These are phyloP conservation scores for Cyprinodon brontotheroides DNA, from an alignment of 2,113 vertebrate species.

Conservation along the genomic window DNA sequence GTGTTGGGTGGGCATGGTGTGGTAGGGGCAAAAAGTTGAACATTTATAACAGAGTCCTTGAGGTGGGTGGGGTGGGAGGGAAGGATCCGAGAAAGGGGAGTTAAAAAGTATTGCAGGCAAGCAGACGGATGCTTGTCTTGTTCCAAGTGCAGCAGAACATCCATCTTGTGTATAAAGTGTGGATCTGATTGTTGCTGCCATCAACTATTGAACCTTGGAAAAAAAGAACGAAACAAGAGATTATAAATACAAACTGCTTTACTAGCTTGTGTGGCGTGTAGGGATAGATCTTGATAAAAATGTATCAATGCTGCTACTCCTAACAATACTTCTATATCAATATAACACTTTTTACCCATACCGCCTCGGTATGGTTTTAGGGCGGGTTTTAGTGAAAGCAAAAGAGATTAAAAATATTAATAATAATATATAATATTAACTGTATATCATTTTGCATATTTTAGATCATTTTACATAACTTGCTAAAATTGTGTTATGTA, in stretches of 20 bases:
- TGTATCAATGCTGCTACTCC: too few species aligned
- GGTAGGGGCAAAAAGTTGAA: conserved; percentile 81
- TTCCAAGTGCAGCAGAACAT: conserved; percentile 82
- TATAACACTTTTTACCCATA: too few species aligned
- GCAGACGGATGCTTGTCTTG: conserved; percentile 84
- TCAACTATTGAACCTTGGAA: conserved; percentile 90
- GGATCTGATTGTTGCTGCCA: conserved; percentile 70
- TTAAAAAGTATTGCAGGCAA: conserved; percentile 94
- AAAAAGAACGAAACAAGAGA: conserved; percentile 49
- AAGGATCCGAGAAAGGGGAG: conserved; percentile 84
- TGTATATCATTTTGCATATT: too few species aligned
- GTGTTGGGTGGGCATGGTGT: conserved; percentile 83
- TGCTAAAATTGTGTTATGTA: too few species aligned
- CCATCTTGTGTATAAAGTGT: conserved; percentile 77
- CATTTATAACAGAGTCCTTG: conserved; percentile 89
- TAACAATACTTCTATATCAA: too few species aligned
- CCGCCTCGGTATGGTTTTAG: too few species aligned
- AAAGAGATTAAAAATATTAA: too few species aligned
- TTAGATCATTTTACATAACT: too few species aligned
- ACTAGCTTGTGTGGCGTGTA: conserved; percentile 12
- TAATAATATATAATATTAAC: too few species aligned
- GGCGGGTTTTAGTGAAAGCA: too few species aligned
- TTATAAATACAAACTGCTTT: conserved; percentile 24
- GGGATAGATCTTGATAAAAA: too few species aligned
- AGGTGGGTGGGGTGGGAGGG: background rate